Conservation (phyloP, 2,113 vertebrate genomes). For the Entelurus aequoreus region DNA sequence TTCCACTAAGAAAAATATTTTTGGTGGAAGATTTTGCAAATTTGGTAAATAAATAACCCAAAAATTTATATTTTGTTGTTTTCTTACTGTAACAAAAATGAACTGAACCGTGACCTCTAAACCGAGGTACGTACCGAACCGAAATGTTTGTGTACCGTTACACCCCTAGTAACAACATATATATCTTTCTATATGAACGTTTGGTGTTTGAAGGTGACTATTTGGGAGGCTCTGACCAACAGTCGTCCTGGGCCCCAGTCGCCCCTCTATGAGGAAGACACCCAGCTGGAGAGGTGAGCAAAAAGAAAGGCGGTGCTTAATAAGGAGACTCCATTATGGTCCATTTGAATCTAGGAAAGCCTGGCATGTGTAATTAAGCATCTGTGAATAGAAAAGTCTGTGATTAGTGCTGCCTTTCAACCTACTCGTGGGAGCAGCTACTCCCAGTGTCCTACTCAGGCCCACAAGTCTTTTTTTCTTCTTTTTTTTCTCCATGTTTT, state of each 20-base stretch:
- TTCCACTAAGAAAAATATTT: too few species aligned
- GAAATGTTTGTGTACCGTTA: too few species aligned
- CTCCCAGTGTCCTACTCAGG: conserved; percentile 21
- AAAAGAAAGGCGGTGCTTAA: background rate
- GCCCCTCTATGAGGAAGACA: conserved; percentile 79
- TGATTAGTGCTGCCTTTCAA: conserved; percentile 37
- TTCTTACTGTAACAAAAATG: too few species aligned
- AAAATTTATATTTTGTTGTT: too few species aligned
- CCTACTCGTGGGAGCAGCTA: conserved; percentile 33
- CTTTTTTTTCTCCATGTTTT: background rate
- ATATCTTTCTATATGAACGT: background rate
- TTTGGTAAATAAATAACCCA: too few species aligned
- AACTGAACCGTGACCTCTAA: too few species aligned
- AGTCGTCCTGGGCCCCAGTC: conserved; percentile 76
- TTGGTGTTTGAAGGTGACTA: conserved; percentile 76
- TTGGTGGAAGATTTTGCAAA: too few species aligned
- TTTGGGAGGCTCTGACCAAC: conserved; percentile 93
- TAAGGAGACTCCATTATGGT: background rate
- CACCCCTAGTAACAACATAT: too few species aligned
- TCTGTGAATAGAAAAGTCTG: conserved; percentile 33
- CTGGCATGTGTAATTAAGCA: conserved; percentile 40
- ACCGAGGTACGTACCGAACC: too few species aligned
- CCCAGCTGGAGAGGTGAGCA: conserved; percentile 85
- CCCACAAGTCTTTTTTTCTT: background rate
- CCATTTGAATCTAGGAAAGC: conserved; percentile 8